A percentile compares a stretch with the other conserved stretches of the same genome.
phyloP scores from a whole-genome alignment of 2,888 invertebrate genomes.

The Macaria notata region DNA sequence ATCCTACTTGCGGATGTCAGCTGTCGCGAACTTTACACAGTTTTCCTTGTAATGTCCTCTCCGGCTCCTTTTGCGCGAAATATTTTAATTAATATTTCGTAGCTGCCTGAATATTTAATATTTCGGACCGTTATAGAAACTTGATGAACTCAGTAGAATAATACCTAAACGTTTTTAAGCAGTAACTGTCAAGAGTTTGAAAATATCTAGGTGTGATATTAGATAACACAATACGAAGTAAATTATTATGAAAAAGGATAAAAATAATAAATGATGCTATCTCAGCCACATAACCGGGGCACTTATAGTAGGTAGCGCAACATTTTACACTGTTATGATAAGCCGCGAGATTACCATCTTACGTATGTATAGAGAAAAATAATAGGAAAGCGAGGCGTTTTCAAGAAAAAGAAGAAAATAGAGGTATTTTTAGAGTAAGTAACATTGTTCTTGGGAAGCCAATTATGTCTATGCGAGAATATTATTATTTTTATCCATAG shows the following conservation, averaged over 20 bases:
- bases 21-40: slow-evolving; percentile 74
- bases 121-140: neutral
- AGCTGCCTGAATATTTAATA: slow-evolving; percentile 44
- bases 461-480: too few species aligned
- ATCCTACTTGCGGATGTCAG: slow-evolving; percentile 78
- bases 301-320: slow-evolving; percentile 24
- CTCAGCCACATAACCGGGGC: slow-evolving; percentile 13
- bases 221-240: neutral
- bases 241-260: slow-evolving; percentile 2
- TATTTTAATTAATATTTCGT: slow-evolving; percentile 78
- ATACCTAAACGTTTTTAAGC: too few species aligned
- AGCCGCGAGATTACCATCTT: slow-evolving; percentile 32
- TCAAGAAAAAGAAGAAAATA: slow-evolving; percentile 24
- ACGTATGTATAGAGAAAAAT: slow-evolving; percentile 31
- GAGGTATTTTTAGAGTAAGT: slow-evolving; percentile 15
- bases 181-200: too few species aligned
- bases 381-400: slow-evolving; percentile 25
- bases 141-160: neutral
- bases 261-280: slow-evolving; percentile 7
- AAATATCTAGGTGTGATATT: too few species aligned
- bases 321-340: slow-evolving; percentile 24
- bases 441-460: neutral
- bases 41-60: slow-evolving; percentile 78
- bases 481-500: too few species aligned
- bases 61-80: slow-evolving; percentile 70